A percentile compares a stretch with the other conserved stretches of the same genome.
These are phyloP conservation scores for Meteorus sp. DNA, from an alignment of 1,140 invertebrate species.

Conservation along the genomic window DNA sequence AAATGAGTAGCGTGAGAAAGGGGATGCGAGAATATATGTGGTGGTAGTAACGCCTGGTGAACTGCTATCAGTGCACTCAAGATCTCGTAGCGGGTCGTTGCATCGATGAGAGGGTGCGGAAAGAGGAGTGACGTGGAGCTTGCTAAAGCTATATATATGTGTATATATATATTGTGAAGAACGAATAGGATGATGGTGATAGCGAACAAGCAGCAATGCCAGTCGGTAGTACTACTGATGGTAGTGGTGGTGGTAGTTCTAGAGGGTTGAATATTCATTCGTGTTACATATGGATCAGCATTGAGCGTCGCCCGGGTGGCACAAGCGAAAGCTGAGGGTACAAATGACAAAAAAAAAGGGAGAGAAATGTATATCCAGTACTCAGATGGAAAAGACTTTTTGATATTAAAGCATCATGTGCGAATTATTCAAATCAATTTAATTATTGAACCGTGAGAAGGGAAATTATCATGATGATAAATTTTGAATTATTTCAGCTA, in stretches of 20 bases:
- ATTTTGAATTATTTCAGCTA: too few relatives aligned
- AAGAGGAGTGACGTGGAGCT: not conserved
- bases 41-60: constrained; percentile 10
- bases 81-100: constrained; percentile 30
- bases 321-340: constrained; percentile 30
- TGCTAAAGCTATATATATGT: too few relatives aligned
- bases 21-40: not conserved
- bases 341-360: constrained; percentile 5
- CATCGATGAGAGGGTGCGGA: not conserved
- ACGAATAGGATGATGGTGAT: constrained; percentile 18
- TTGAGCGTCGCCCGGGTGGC: constrained; percentile 35
- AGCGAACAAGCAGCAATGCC: not conserved
- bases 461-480: too few relatives aligned
- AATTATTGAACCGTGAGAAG: too few relatives aligned
- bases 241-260: constrained; percentile 24
- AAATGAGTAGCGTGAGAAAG: not conserved
- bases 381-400: not conserved
- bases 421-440: too few relatives aligned
- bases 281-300: constrained; percentile 58
- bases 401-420: not conserved
- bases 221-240: not conserved
- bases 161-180: too few relatives aligned
- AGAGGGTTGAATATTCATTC: constrained; percentile 58
- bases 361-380: not conserved
- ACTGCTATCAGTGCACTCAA: constrained; percentile 37